These are phyloP conservation scores for Phaetusa simplex DNA, from an alignment of 2,113 vertebrate species.

Conservation along the genomic window DNA sequence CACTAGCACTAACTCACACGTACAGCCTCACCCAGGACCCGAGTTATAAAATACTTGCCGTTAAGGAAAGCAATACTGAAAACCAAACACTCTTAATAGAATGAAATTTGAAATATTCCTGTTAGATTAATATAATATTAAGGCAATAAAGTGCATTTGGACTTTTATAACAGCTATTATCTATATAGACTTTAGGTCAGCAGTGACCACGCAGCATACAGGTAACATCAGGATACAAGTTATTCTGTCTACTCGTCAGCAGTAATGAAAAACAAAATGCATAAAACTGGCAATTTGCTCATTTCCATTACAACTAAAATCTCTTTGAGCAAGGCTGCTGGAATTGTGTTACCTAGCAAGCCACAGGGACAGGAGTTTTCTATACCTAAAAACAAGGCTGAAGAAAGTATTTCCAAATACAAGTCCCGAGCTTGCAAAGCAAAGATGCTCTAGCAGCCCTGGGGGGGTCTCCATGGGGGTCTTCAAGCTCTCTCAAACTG, in stretches of 20 bases:
- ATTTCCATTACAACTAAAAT: slow-evolving; percentile 21
- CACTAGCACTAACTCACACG: too few relatives aligned
- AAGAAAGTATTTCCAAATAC: neutral
- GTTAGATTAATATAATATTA: neutral
- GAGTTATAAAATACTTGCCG: neutral
- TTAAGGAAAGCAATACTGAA: neutral
- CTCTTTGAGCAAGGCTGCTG: neutral
- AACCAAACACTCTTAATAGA: neutral
- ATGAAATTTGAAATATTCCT: neutral
- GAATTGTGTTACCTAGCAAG: neutral
- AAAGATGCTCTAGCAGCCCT: neutral
- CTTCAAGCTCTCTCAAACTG: neutral
- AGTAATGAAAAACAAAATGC: neutral
- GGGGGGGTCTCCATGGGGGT: accelerated
- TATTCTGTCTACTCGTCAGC: neutral
- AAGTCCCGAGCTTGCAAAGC: neutral
- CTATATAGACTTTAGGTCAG: neutral
- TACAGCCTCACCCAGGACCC: neutral
- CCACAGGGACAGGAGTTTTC: neutral
- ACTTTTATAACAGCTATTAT: neutral
- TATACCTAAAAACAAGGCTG: neutral
- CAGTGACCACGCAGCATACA: neutral
- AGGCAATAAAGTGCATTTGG: neutral
- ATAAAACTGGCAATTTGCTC: neutral
- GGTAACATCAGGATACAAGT: neutral